Evolutionary conservation across 2,113 vertebrate genomes (phyloP).

Genomic region (Albula goreensis): DNA sequence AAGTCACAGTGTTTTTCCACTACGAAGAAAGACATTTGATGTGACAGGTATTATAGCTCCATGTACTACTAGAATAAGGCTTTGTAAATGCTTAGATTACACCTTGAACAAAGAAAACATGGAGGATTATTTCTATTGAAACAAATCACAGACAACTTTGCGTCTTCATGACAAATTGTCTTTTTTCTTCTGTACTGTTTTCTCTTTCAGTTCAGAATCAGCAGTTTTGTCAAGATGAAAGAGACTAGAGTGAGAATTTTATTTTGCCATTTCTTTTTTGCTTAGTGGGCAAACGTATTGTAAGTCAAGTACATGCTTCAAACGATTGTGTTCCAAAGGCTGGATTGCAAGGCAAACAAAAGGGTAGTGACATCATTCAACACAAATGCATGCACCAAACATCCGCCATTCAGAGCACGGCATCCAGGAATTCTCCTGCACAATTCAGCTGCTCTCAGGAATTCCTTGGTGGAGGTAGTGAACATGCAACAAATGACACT

Average conservation of each 20-base stretch:
- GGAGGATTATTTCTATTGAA: background rate
- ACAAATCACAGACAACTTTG: background rate
- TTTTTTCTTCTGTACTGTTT: background rate
- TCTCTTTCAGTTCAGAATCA: background rate
- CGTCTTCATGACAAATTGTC: background rate
- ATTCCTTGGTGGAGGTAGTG: background rate
- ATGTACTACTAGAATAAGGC: background rate
- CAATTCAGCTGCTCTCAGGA: background rate
- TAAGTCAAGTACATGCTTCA: conserved; percentile 41
- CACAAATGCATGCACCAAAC: conserved; percentile 69
- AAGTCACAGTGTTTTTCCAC: background rate
- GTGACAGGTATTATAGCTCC: background rate
- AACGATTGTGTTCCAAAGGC: conserved; percentile 60
- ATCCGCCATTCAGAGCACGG: conserved; percentile 58
- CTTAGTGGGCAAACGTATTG: conserved; percentile 49
- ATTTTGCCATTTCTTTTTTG: conserved; percentile 51
- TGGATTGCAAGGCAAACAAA: conserved; percentile 60
- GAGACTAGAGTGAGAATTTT: background rate
- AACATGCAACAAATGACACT: background rate
- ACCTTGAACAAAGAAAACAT: background rate
- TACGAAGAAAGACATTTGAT: background rate
- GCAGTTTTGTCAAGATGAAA: background rate
- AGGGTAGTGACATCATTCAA: conserved; percentile 64
- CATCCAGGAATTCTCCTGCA: conserved; percentile 69
- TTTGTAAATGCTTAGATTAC: too few relatives aligned